Conservation (phyloP, 2,888 invertebrate genomes). For the Acanthosepion pharaonis region DNA sequence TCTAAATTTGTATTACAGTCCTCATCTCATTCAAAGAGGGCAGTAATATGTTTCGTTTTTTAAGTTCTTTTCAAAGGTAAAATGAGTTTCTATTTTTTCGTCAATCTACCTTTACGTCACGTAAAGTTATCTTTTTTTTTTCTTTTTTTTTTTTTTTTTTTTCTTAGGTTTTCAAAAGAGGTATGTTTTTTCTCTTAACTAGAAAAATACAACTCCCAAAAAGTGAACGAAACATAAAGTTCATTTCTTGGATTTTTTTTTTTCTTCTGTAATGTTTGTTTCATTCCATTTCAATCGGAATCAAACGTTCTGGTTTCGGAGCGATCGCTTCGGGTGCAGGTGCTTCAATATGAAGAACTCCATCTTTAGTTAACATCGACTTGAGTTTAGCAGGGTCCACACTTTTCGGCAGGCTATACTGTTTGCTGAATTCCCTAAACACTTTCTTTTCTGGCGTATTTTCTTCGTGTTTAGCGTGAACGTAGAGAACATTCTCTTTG, state of each 20-base stretch:
- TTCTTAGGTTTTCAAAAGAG: too few relatives aligned
- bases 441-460: slow-evolving; percentile 97
- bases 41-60: too few relatives aligned
- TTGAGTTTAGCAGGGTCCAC: slow-evolving; percentile 97
- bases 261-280: background rate
- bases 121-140: too few relatives aligned
- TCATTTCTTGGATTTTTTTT: background rate
- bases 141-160: too few relatives aligned
- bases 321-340: slow-evolving; percentile 89
- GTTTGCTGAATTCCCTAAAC: slow-evolving; percentile 97
- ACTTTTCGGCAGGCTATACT: slow-evolving; percentile 95
- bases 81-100: too few relatives aligned
- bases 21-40: too few relatives aligned
- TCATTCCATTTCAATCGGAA: slow-evolving; percentile 79
- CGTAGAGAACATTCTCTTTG: slow-evolving; percentile 93
- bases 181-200: too few relatives aligned
- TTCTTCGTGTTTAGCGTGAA: slow-evolving; percentile 98
- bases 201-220: too few relatives aligned
- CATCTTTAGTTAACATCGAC: slow-evolving; percentile 95
- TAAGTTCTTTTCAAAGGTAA: too few relatives aligned
- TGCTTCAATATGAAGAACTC: slow-evolving; percentile 96
- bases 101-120: too few relatives aligned
- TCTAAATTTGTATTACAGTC: too few relatives aligned
- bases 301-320: slow-evolving; percentile 82
- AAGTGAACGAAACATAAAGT: too few relatives aligned